Evolutionary conservation across 1,140 invertebrate genomes (phyloP).

Genomic region (Drosophila watanabei): DNA sequence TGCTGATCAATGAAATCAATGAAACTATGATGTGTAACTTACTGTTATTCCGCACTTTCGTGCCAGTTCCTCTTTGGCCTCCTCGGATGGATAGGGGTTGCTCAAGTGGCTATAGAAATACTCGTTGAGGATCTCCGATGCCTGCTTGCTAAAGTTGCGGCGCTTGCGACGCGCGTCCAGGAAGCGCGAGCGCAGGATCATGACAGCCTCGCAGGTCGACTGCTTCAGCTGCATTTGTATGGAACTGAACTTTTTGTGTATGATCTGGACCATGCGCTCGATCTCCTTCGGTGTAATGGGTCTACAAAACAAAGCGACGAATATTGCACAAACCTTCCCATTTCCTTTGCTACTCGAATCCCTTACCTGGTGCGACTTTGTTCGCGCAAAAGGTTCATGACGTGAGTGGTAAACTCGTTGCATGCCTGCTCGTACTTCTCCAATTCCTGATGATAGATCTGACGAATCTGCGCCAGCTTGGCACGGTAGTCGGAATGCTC

Average conservation of each 20-base stretch:
- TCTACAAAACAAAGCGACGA: constrained; percentile 85
- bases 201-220: constrained; percentile 99
- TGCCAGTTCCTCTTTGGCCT: constrained; percentile 99
- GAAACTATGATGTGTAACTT: constrained; percentile 85
- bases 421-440: constrained; percentile 99
- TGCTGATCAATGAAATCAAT: background rate
- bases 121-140: constrained; percentile 99
- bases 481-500: constrained; percentile 99
- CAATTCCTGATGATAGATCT: constrained; percentile 99
- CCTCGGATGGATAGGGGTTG: constrained; percentile 99
- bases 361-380: constrained; percentile 96
- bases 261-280: constrained; percentile 99
- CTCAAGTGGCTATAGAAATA: constrained; percentile 99
- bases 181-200: constrained; percentile 97
- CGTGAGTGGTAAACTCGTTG: constrained; percentile 99
- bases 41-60: constrained; percentile 99
- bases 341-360: background rate
- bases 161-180: constrained; percentile 99
- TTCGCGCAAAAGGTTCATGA: constrained; percentile 98
- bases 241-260: constrained; percentile 99
- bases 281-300: constrained; percentile 98
- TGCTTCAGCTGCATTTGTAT: constrained; percentile 99
- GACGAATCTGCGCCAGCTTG: constrained; percentile 99
- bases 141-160: constrained; percentile 99
- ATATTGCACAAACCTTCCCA: background rate